phyloP scores from a whole-genome alignment of 2,797 vertebrate species.

The Serranus cabrilla region DNA sequence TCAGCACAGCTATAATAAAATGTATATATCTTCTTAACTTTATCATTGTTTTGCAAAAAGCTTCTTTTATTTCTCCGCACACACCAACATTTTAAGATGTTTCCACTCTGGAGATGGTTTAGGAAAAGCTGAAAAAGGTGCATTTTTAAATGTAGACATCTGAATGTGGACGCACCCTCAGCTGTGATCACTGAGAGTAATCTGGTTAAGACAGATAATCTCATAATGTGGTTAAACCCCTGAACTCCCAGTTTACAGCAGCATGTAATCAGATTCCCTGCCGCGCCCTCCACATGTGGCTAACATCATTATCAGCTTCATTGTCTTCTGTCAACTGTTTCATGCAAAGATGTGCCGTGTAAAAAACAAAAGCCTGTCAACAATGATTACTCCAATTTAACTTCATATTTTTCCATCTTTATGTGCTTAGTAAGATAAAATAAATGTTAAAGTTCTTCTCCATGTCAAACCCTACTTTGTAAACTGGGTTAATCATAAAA shows the following conservation, averaged over 20 bases:
- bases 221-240: slow-evolving; percentile 22
- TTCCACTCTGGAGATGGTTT: background rate
- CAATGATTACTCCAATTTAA: background rate
- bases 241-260: slow-evolving; percentile 13
- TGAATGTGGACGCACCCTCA: background rate
- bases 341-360: background rate
- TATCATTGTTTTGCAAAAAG: background rate
- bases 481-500: background rate
- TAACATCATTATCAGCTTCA: background rate
- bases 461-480: background rate
- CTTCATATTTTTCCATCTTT: background rate
- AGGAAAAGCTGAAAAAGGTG: background rate
- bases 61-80: background rate
- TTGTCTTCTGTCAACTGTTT: background rate
- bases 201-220: slow-evolving; percentile 36
- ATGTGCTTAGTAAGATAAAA: background rate
- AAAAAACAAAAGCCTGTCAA: background rate
- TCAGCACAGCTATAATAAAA: too few species aligned
- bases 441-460: background rate
- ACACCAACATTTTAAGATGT: background rate
- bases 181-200: slow-evolving; percentile 1
- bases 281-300: background rate
- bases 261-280: slow-evolving; percentile 7
- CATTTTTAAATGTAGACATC: background rate
- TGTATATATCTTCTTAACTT: background rate